Evolutionary conservation across 2,113 vertebrate genomes (phyloP).

Genomic region (Danio rerio): DNA sequence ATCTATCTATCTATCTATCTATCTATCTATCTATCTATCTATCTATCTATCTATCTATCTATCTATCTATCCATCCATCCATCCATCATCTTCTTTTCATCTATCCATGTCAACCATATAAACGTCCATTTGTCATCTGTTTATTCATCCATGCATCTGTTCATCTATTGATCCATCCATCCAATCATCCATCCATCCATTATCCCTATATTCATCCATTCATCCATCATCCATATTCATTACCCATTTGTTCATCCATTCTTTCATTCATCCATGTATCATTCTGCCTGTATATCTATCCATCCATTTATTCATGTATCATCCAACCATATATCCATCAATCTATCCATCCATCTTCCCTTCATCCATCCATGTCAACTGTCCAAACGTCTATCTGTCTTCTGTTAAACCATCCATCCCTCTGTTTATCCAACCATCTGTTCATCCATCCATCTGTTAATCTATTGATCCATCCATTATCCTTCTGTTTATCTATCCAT

Average conservation of each 20-base stretch:
- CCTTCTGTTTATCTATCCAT: too few relatives aligned
- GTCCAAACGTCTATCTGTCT: background rate
- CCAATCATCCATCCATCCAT: background rate
- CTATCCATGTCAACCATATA: too few relatives aligned
- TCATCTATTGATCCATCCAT: background rate
- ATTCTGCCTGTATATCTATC: background rate
- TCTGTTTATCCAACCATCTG: background rate
- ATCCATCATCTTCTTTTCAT: too few relatives aligned
- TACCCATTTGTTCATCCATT: too few relatives aligned
- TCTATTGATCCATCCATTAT: background rate
- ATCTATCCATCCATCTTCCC: too few relatives aligned
- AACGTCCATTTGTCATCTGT: too few relatives aligned
- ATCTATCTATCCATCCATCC: background rate
- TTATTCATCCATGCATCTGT: rapidly evolving
- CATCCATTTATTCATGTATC: background rate
- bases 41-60: background rate
- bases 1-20: too few relatives aligned
- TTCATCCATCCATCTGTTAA: background rate
- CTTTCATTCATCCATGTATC: background rate
- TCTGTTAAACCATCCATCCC: background rate
- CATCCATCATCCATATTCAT: too few relatives aligned
- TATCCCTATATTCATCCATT: background rate
- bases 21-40: too few relatives aligned
- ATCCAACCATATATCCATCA: too few relatives aligned
- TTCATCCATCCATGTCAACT: too few relatives aligned